Base-by-base conservation (phyloP, 1,140 invertebrate genomes). In the Ostrea denselamellosa region DNA sequence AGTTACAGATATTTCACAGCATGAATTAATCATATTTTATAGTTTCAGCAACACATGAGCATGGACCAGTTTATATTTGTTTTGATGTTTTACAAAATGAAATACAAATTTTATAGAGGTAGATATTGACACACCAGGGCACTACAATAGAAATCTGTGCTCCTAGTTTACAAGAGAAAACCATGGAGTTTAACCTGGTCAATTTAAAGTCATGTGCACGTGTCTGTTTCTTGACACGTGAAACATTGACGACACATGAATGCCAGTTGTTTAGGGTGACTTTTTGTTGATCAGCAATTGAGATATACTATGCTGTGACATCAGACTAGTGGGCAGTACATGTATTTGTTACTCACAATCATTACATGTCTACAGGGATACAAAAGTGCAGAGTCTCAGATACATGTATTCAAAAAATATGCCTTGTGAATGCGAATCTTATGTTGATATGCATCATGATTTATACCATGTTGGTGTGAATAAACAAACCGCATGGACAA, bases 61-160 rank as follows among this genome's bases (percentile, higher is more conserved):
- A 17, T 77, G 17, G 17, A 62, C n/a, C 56, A 62, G 56, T 19
- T n/a, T 7, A n/a, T 19, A 9, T 56, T 17, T 56, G 1, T 17
- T 12, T 9, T 56, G 54, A 56, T 56, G 1, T 56, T 56, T 56
- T 56, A 12, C 54, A 56, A 17, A 1, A 56, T 56, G 54, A 17
- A 56, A 56, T 56, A 1, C 2, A 44, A 44, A 44, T 44, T 44
- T 44, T 44, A 44, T 44, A 44, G 34, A 44, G 2, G 1, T 44
- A 44, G 34, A 77, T 77, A 25, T 77, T 25, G 25, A 25, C 68
- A 77, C 22, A 77, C 25, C 68, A 77, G 68, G 25, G 68, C 68
- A 77, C 68, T 77, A 28, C 8, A n/a, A 62, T 8, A 77, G 14
- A 77, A 77, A 77, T 34, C 28, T 34, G 34, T 44, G 5, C 34